Base-by-base conservation (phyloP, 2,888 invertebrate genomes). In the Empis stercorea region DNA sequence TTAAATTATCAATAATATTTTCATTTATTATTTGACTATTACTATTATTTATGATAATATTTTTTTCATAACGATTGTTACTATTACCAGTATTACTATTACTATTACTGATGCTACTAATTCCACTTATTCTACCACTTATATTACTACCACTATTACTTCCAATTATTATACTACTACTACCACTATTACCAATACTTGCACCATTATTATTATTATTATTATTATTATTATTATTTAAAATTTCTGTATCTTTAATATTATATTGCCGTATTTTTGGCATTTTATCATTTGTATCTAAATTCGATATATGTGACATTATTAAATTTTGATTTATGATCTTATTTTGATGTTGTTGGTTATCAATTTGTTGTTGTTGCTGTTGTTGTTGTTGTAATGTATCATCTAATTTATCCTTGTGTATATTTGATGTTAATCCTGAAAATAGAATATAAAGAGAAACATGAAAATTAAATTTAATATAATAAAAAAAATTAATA, bases 381-480 rank as follows among this genome's bases (percentile, higher is more conserved):
- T n/a, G 52, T 43, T 54, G 57, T 32, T 56, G 55, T 44, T 55
- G 56, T 43, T 50, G 23, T 16, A 51, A 52, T 52, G 59, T 61
- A 59, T 61, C 57, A 57, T 51, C 55, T 38, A 44, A 45, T 49
- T 53, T 55, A 51, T 58, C 57, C 50, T 55, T 56, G 47, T 55
- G 53, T 47, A 59, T 55, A 47, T 57, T 52, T 42, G 59, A 57
- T 42, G 59, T 57, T 44, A 59, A 50, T 49, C 58, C 60, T 60
- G 54, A 14, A 55, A 56, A 30, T 37, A 27, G 23, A 4, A 27
- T 4, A 27, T 6, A 27, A 27, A 3, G 4, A 5, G 20, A 20
- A 27, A 27, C n/a, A n/a, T n/a, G n/a, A n/a, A n/a, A n/a, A n/a
- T n/a, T n/a, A n/a, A n/a, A 7, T 7, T 27, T 27, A 27, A 6